Evolutionary conservation across 2,797 vertebrate species (phyloP).

Genomic region (Loris lydekkerianus): DNA sequence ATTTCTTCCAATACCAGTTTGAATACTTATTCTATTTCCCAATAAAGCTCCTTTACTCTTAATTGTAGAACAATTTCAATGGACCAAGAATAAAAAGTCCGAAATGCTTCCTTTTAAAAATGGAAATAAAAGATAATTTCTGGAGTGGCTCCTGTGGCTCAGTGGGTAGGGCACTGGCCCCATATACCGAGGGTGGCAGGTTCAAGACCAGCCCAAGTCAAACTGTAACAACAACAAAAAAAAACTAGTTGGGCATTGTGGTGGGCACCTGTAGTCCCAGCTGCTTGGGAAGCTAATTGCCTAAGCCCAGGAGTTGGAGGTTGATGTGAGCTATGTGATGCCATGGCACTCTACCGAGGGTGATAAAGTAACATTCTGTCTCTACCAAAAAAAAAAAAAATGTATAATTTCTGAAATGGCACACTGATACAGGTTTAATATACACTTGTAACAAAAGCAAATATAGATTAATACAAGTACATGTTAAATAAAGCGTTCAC

Average conservation of each 20-base stretch:
- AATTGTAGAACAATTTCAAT: not conserved
- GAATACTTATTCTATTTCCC: not conserved
- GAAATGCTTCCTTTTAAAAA: not conserved
- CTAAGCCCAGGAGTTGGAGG: too few relatives aligned
- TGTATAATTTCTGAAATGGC: not conserved
- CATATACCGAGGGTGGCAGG: too few relatives aligned
- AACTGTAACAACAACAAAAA: too few relatives aligned
- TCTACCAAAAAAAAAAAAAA: not conserved
- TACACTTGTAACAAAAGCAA: not conserved
- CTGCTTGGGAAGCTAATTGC: too few relatives aligned
- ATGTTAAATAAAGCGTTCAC: not conserved
- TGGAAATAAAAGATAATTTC: not conserved
- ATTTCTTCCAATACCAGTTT: not conserved
- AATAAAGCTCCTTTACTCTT: not conserved
- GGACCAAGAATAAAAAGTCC: not conserved
- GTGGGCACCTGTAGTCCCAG: too few relatives aligned
- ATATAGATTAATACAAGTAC: too few relatives aligned
- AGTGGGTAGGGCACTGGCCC: too few relatives aligned
- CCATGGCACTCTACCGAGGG: too few relatives aligned
- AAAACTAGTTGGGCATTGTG: too few relatives aligned
- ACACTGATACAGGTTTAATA: not conserved
- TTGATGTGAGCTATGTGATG: too few relatives aligned
- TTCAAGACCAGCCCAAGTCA: too few relatives aligned
- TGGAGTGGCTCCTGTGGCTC: not conserved
- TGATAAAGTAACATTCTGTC: too few relatives aligned